Evolutionary conservation across 2,113 vertebrate genomes (phyloP), one percentile per base, ranked within the genome.

Genomic region (Datnioides undecimradiatus): DNA sequence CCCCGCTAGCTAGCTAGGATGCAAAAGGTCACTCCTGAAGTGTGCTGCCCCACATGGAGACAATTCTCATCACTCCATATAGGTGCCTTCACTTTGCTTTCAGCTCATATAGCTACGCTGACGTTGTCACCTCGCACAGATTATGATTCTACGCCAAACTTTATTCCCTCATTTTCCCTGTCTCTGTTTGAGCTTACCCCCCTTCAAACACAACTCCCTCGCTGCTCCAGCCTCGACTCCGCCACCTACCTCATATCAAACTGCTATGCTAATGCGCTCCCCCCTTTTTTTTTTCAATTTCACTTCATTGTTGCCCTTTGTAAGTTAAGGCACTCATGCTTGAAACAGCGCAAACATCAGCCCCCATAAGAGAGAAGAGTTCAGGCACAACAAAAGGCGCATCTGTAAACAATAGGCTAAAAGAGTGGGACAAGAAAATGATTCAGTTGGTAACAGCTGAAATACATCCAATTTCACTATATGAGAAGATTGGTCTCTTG

Each of bases 401-500:
- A 62, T 90, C 83, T 85, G 84, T 85, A 88, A 92, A 91, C 92
- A 90, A 87, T 46, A 62, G 73, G 76, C 81, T 84, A 60, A 85
- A 83, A 89, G 82, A 86, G 79, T 76, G 62, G 75, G 79, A 88
- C 82, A 85, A 73, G 71, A 71, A 90, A 88, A 83, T 76, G 76
- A 88, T 90, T 80, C 83, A 59, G 83, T 33, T 70, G 69, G 79
- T 75, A 86, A 73, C 60, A 67, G 73, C 70, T 82, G 85, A 88
- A 91, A 87, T 70, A 75, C 87, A 78, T 83, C 82, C 90, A 88
- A 76, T 89, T 90, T 86, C 82, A 80, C 36, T 72, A 80, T 60
- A 76, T 88, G 88, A 88, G 79, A 83, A 86, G 84, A 91, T 90
- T 87, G 89, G 83, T 91, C 89, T 87, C 91, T 57, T 83, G 89